phyloP scores from a whole-genome alignment of 2,113 vertebrate genomes.

The Perca schrenkii region DNA sequence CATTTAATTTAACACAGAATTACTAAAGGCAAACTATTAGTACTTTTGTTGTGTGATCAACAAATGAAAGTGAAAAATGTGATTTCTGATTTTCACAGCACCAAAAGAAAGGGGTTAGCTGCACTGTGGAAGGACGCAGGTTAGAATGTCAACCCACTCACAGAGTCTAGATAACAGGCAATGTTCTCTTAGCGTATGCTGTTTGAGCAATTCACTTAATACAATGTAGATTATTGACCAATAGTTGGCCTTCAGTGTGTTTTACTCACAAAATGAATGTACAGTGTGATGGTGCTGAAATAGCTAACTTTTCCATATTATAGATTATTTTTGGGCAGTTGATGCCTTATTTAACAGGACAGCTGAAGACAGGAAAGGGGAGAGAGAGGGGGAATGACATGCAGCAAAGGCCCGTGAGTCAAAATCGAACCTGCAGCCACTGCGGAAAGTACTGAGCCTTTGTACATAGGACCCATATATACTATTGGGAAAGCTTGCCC shows the following conservation, averaged over 20 bases:
- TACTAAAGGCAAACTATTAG: not conserved
- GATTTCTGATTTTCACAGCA: not conserved
- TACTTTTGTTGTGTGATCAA: not conserved
- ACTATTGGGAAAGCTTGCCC: not conserved
- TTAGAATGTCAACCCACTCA: not conserved
- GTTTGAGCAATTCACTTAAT: not conserved
- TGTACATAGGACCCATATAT: no score
- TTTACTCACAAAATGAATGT: not conserved
- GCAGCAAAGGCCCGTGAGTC: no score
- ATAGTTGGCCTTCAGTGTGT: not conserved
- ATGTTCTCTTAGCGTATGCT: not conserved
- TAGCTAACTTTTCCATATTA: no score
- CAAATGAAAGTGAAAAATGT: not conserved
- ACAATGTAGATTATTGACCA: not conserved
- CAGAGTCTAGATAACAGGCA: not conserved
- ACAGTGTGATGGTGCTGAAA: not conserved
- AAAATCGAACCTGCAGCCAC: no score
- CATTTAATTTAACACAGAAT: not conserved
- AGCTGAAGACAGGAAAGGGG: no score
- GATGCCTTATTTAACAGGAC: no score
- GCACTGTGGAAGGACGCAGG: not conserved
- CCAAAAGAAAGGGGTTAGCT: not conserved
- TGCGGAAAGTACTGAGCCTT: no score
- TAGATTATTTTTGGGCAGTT: no score
- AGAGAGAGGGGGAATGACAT: no score